Percentiles rank a stretch among this genome's conserved stretches.
phyloP scores from a whole-genome alignment of 2,888 invertebrate species.

The Clunio marinus region DNA sequence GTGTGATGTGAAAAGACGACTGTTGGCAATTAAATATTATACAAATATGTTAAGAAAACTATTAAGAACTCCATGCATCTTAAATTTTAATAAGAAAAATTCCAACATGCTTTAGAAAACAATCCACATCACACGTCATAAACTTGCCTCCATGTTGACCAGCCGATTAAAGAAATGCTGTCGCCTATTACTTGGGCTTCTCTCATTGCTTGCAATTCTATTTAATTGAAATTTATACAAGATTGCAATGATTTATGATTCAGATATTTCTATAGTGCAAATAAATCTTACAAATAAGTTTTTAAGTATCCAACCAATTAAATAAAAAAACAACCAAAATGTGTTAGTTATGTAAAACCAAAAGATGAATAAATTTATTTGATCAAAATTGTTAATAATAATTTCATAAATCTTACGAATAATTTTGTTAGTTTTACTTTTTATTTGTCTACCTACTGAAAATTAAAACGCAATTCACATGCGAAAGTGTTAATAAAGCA shows the following conservation, averaged over 20 bases:
- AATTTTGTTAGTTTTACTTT: no score
- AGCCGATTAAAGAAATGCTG: neutral
- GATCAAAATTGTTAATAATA: neutral
- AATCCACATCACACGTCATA: neutral
- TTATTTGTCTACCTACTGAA: no score
- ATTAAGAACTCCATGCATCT: neutral
- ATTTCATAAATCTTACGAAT: no score
- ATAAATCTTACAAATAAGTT: no score
- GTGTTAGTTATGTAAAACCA: constrained; percentile 6
- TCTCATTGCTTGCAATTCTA: constrained; percentile 14
- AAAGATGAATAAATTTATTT: neutral
- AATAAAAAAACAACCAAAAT: neutral
- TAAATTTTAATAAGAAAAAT: neutral
- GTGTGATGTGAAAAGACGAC: neutral
- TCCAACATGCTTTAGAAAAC: neutral
- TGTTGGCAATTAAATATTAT: no score
- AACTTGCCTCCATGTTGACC: constrained; percentile 20
- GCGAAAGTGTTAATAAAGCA: no score
- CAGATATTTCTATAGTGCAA: no score
- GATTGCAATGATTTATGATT: no score
- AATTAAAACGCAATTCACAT: no score
- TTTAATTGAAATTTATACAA: constrained; percentile 3
- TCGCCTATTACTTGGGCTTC: constrained; percentile 13
- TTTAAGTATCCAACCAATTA: no score
- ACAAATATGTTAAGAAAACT: neutral